phyloP scores from a whole-genome alignment of 2,797 vertebrate species.

The Lates japonicus region DNA sequence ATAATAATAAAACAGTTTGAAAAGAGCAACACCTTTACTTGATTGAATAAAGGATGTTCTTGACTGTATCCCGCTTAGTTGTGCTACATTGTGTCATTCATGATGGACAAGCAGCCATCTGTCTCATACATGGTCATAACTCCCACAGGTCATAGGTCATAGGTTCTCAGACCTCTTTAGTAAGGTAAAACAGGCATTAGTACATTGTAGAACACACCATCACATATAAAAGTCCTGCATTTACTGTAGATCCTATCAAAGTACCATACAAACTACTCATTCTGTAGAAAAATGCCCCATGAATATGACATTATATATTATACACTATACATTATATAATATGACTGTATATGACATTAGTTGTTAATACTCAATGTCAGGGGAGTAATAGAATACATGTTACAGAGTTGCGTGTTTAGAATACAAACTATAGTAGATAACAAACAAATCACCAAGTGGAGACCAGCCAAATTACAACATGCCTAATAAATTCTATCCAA shows the following conservation, averaged over 20 bases:
- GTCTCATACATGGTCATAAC: neutral
- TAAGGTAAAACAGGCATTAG: too few species aligned
- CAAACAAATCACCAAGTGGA: too few species aligned
- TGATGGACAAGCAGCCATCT: neutral
- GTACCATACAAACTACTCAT: neutral
- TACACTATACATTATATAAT: too few species aligned
- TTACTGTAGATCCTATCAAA: neutral
- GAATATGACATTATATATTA: too few species aligned
- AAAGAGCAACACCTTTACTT: slow-evolving; percentile 90
- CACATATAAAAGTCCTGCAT: neutral
- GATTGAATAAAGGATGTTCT: slow-evolving; percentile 93
- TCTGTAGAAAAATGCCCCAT: neutral
- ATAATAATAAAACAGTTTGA: slow-evolving; percentile 90
- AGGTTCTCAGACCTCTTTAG: too few species aligned
- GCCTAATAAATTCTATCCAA: too few species aligned
- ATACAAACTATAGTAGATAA: too few species aligned
- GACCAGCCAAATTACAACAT: too few species aligned
- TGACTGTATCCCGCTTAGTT: slow-evolving; percentile 82
- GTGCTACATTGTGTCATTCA: slow-evolving; percentile 46
- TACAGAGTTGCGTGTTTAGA: too few species aligned
- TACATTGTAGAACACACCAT: neutral
- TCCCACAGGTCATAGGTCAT: too few species aligned
- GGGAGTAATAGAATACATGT: too few species aligned
- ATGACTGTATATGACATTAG: neutral
- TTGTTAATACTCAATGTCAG: neutral